Conservation (phyloP, 2,888 invertebrate genomes). For the Euplagia quadripunctaria region DNA sequence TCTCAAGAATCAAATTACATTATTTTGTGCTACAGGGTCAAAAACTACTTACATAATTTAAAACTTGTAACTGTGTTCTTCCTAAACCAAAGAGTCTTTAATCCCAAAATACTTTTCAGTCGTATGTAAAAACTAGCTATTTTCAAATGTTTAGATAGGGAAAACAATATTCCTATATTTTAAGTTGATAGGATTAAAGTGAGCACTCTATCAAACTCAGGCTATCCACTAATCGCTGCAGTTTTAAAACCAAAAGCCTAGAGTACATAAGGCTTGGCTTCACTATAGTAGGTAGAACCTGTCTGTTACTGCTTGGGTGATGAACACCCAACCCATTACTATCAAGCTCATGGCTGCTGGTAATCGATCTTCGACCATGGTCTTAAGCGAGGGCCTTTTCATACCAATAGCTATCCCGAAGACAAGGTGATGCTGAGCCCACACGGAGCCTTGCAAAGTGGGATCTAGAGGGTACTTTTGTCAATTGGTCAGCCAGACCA, state of each 20-base stretch:
- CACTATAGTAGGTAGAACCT: background rate
- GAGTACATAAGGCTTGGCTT: background rate
- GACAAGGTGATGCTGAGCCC: too few relatives aligned
- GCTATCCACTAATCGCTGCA: too few relatives aligned
- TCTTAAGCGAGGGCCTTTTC: background rate
- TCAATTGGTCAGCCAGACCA: too few relatives aligned
- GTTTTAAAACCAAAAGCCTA: too few relatives aligned
- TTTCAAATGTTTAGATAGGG: background rate
- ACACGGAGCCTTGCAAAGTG: too few relatives aligned
- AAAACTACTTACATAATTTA: background rate
- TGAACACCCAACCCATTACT: background rate
- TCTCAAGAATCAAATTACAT: slow-evolving; percentile 15
- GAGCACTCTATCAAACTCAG: background rate
- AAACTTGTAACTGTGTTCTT: background rate
- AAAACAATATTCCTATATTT: background rate
- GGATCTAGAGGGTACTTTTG: too few relatives aligned
- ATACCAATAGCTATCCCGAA: background rate
- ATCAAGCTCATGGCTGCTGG: background rate
- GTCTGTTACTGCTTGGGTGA: background rate
- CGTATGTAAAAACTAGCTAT: background rate
- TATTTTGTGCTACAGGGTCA: background rate
- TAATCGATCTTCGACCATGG: background rate
- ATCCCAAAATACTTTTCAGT: background rate
- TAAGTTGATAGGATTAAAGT: background rate
- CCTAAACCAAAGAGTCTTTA: background rate